phyloP scores from a whole-genome alignment of 1,140 invertebrate genomes.

The Camponotus vicinus region DNA sequence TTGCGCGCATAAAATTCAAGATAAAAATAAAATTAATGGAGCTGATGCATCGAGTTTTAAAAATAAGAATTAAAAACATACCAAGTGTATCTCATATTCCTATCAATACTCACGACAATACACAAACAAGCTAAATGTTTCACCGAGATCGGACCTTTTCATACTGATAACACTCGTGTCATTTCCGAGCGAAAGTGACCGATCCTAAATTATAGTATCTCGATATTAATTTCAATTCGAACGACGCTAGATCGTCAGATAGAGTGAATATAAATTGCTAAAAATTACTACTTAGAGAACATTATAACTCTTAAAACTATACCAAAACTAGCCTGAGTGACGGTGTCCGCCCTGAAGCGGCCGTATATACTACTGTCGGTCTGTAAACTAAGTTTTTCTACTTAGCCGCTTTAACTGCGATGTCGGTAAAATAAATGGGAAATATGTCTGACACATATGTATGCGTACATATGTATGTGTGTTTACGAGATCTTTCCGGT shows the following conservation, averaged over 20 bases:
- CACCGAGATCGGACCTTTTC: conserved; percentile 2
- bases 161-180: conserved; percentile 20
- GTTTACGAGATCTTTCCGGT: background rate
- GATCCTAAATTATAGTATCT: conserved; percentile 29
- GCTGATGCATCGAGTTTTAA: background rate
- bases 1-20: background rate
- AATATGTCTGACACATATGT: background rate
- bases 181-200: background rate
- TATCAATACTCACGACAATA: background rate
- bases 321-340: background rate
- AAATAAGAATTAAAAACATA: background rate
- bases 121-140: background rate
- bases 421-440: conserved; percentile 28
- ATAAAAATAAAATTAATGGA: background rate
- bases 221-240: background rate
- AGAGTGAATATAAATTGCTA: background rate
- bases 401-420: conserved; percentile 12
- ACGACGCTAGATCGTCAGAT: background rate
- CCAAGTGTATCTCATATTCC: background rate
- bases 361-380: conserved; percentile 11
- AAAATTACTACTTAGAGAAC: background rate
- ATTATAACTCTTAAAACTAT: conserved; percentile 14
- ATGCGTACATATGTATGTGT: too few species aligned
- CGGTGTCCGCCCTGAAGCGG: background rate
- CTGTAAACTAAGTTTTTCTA: conserved; percentile 34